These are phyloP conservation scores for Archivesica marissinica DNA, from an alignment of 1,140 invertebrate species.

Conservation along the genomic window DNA sequence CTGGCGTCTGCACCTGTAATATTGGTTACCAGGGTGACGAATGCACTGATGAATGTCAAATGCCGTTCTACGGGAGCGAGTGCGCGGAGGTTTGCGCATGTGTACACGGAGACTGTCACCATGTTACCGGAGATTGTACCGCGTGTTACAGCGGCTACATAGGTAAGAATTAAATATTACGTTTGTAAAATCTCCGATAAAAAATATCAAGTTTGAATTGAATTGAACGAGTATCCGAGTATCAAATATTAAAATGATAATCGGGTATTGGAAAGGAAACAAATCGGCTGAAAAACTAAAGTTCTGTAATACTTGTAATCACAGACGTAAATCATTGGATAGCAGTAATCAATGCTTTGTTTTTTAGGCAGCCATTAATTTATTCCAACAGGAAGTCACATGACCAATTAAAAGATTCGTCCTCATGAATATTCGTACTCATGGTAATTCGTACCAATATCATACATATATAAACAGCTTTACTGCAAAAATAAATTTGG, in stretches of 20 bases:
- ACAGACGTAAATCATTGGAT: no score
- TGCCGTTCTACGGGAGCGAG: slow-evolving; percentile 10
- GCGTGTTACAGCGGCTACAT: not conserved
- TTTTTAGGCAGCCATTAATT: no score
- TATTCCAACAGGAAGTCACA: no score
- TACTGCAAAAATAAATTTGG: no score
- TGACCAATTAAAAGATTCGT: no score
- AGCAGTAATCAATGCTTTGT: no score
- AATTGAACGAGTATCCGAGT: not conserved
- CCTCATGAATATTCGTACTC: no score
- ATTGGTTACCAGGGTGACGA: slow-evolving; percentile 9
- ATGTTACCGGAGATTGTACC: slow-evolving; percentile 21
- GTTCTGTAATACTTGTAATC: no score
- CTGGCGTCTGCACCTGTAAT: not conserved
- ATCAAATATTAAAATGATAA: not conserved
- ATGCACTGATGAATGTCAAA: slow-evolving; percentile 4
- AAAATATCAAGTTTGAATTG: not conserved
- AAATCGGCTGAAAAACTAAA: not conserved
- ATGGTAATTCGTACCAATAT: no score
- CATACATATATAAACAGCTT: no score
- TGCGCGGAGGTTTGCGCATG: slow-evolving; percentile 11
- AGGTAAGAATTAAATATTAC: not conserved
- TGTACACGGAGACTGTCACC: slow-evolving; percentile 35
- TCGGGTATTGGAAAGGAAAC: not conserved
- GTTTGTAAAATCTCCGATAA: not conserved